phyloP scores from a whole-genome alignment of 2,888 invertebrate genomes.

The Pandemis heparana region DNA sequence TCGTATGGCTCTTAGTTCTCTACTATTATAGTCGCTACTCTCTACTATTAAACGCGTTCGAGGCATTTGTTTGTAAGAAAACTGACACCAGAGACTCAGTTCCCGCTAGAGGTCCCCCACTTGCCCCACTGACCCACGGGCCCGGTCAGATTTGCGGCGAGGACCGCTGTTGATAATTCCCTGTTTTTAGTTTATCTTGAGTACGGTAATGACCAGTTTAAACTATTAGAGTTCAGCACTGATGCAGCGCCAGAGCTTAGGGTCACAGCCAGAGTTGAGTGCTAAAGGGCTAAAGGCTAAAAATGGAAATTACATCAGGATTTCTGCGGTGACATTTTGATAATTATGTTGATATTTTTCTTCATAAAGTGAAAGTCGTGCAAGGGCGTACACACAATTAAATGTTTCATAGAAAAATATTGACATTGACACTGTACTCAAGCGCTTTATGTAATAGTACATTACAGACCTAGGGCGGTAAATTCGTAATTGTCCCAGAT shows the following conservation, averaged over 20 bases:
- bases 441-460: too few species aligned
- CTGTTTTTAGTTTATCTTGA: conserved; percentile 73
- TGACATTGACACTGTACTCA: too few species aligned
- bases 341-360: too few species aligned
- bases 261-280: neutral
- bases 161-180: conserved; percentile 56
- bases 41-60: too few species aligned
- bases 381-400: too few species aligned
- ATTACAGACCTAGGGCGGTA: too few species aligned
- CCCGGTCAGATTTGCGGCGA: conserved; percentile 71
- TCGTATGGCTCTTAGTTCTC: too few species aligned
- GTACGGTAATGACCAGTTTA: conserved; percentile 54
- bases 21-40: too few species aligned
- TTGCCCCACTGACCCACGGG: conserved; percentile 47
- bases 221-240: conserved; percentile 53
- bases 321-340: neutral
- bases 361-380: too few species aligned
- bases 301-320: neutral
- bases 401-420: too few species aligned
- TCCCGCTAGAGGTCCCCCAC: neutral
- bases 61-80: too few species aligned
- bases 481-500: too few species aligned
- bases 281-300: neutral
- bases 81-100: neutral
- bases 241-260: conserved; percentile 1